Evolutionary conservation across 2,888 invertebrate genomes (phyloP).

Genomic region (Philhelius pedissequus): DNA sequence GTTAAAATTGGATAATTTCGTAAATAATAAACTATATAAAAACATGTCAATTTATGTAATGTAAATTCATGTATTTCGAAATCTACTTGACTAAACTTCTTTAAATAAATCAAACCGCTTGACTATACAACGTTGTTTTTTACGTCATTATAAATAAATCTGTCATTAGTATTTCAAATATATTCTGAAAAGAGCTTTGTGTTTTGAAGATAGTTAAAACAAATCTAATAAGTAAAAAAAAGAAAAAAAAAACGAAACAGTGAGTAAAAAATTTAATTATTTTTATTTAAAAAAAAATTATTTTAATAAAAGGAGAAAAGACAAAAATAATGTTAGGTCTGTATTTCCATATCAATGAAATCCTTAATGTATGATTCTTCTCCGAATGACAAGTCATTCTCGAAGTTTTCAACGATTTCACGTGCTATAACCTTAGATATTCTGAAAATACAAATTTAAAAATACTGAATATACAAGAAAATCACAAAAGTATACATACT

Average conservation of each 20-base stretch:
- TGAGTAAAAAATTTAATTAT: slow-evolving; percentile 10
- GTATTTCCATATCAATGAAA: slow-evolving; percentile 71
- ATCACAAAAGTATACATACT: slow-evolving; percentile 38
- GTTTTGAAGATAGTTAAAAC: neutral
- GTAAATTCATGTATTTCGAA: too few species aligned
- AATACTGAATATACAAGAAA: neutral
- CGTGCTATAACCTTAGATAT: slow-evolving; percentile 69
- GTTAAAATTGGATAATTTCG: too few species aligned
- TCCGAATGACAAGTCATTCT: slow-evolving; percentile 70
- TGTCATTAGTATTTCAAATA: neutral
- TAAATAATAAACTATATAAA: too few species aligned
- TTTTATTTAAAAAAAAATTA: neutral
- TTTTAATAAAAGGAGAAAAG: neutral
- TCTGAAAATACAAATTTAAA: slow-evolving; percentile 52
- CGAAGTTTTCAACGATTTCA: slow-evolving; percentile 68
- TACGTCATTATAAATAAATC: neutral
- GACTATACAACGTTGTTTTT: neutral
- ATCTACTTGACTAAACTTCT: neutral
- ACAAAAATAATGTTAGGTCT: slow-evolving; percentile 31
- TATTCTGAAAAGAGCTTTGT: neutral
- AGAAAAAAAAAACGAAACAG: slow-evolving; percentile 20
- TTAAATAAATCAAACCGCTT: neutral
- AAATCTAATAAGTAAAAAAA: neutral
- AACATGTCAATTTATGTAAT: too few species aligned
- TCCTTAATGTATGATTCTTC: slow-evolving; percentile 72